Evolutionary conservation across 2,888 invertebrate species (phyloP), one percentile per base, ranked within the genome.

Genomic region (Boloria euphrosyne): DNA sequence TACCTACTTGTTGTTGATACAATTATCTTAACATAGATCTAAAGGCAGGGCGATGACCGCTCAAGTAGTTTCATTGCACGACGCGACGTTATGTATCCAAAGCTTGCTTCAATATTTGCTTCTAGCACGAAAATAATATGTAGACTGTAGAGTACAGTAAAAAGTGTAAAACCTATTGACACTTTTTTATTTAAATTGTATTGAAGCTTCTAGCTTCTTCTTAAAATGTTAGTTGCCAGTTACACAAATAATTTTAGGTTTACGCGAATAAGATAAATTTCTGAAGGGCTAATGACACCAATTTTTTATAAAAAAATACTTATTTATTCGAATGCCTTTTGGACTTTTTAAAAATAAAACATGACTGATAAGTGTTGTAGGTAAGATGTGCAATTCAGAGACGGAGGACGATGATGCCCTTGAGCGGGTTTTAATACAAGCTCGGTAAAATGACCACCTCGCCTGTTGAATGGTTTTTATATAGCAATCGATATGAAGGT

Each of bases 1-100:
- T 74, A 86, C 84, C 83, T 86, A 86, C 84, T 83, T 86, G 87
- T 85, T 86, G 88, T 86, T 81, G 84, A 88, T 86, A 89, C 84
- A 88, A 85, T 90, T 89, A 91, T 90, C 90, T 83, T 79, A 86
- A 80, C 89, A 86, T 85, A 89, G 87, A 90, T 90, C 90, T 89
- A 79, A 75, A 79, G 78, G 73, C 74, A 80, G 84, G 84, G 75
- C 89, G 80, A 77, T 84, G 89, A 88, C 89, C 90, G 81, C 74
- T 74, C 73, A 73, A 80, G 80, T 78, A 79, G 78, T 76, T 79
- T 78, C 79, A 76, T 73, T 74, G 77, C 74, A 76, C 78, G 76
- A 79, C 75, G 79, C 75, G 53, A 65, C 38, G 66, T 64, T 76
- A 79, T 76, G 73, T 74, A 72, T 74, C 74, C 70, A 77, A 78